Base-by-base conservation (phyloP, 2,888 invertebrate genomes). In the Lithophane ornitopus region DNA sequence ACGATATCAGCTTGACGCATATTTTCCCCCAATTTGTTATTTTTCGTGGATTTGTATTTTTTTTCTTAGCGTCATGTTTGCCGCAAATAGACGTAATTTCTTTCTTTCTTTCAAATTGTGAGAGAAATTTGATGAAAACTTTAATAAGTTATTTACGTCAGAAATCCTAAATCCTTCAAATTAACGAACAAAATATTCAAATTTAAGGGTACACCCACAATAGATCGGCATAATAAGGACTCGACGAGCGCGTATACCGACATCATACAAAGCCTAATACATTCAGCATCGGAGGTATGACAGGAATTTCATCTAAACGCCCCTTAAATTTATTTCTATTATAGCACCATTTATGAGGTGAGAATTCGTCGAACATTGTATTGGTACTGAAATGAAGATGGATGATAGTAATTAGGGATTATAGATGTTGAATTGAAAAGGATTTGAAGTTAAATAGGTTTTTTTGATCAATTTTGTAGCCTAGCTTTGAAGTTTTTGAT, bases 251-350 rank as follows among this genome's bases (percentile, higher is more conserved):
- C 49, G n/a, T 71, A 41, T 26, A 68, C 74, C 41, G 44, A n/a
- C 44, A 58, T 65, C 82, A 69, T 69, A 85, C 70, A 84, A 85
- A 82, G 69, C 56, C n/a, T 77, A 67, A 73, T 85, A 84, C 77
- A 86, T 83, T 82, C 62, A 70, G 44, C n/a, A 71, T 70, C 41
- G 61, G 46, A 78, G 69, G 69, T 69, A 72, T 54, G 76, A 69
- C 61, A 69, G 77, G 83, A 87, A 87, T 88, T 81, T 87, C 71
- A 85, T 79, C 56, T 76, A 73, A 82, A 86, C 75, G 73, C 70
- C 49, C 52, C 70, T 49, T 76, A 65, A 6, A 34, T 34, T 34
- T 58, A 80, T 70, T 79, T 72, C 61, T 71, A 73, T 72, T 68
- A 76, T 19, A 34, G 39, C 41, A 75, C 72, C 71, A 74, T 75